phyloP scores from a whole-genome alignment of 2,797 vertebrate genomes.

The Eleutherodactylus coqui region DNA sequence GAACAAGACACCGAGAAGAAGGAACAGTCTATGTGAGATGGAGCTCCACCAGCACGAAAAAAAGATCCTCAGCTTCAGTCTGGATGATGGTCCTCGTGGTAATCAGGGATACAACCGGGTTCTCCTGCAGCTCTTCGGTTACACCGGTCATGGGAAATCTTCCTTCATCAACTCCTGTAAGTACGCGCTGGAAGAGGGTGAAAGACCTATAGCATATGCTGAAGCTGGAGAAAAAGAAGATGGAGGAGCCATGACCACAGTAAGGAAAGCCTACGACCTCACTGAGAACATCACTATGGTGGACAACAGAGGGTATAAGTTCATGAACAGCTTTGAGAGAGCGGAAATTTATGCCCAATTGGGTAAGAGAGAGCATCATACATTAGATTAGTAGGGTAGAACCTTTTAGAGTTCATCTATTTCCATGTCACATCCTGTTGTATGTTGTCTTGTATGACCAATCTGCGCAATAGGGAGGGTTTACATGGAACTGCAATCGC shows the following conservation, averaged over 20 bases:
- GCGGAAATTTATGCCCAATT: neutral
- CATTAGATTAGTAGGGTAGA: too few relatives aligned
- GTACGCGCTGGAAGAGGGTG: neutral
- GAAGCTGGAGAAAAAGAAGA: neutral
- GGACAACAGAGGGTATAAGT: neutral
- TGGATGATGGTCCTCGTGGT: neutral
- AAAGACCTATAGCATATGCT: neutral
- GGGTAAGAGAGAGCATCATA: neutral
- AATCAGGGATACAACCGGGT: neutral
- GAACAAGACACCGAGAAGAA: too few relatives aligned
- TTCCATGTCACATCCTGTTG: too few relatives aligned
- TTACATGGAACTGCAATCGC: too few relatives aligned
- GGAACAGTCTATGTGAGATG: neutral
- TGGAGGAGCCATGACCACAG: neutral
- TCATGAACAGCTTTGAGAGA: neutral
- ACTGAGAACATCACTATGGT: neutral
- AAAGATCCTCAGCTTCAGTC: neutral
- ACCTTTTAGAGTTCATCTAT: too few relatives aligned
- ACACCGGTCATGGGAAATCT: constrained; percentile 21
- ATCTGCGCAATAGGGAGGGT: too few relatives aligned
- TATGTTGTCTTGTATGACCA: too few relatives aligned
- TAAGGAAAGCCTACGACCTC: neutral
- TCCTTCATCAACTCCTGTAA: constrained; percentile 36
- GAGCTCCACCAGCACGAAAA: neutral
- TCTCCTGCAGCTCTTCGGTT: constrained; percentile 17